Base-by-base conservation (phyloP, 1,140 invertebrate species). In the Megalonaias nervosa region DNA sequence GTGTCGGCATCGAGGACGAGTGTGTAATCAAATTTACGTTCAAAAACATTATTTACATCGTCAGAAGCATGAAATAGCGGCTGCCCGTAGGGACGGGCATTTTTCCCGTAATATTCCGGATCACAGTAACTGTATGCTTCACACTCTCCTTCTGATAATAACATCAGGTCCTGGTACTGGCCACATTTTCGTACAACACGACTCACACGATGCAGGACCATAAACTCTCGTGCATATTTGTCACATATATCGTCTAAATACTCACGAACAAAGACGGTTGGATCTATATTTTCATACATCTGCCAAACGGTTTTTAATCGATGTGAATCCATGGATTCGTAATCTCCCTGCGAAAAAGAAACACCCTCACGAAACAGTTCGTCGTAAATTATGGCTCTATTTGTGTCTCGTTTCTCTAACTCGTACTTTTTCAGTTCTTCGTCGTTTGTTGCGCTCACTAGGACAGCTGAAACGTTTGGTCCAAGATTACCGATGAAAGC, bases 401-500 rank as follows among this genome's bases (percentile, higher is more conserved):
- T 83, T 3, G 74, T 75, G 56, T 84, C 77, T 59, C 81, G 38
- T 13, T 72, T 80, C 60, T 81, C 61, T 11, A 84, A 62, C 74
- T 84, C 83, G 59, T 83, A 79, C 68, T 83, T 65, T 66, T 81
- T 78, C 11, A 84, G 71, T 16, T 74, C 65, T 9, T 77, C 67
- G 9, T 81, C 81, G 15, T 56, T 74, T 48, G 81, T 84, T 57
- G 83, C 83, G 75, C 83, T 84, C 17, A 84, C 81, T 31, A 84
- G 61, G 11, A 83, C 81, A 21, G 75, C 73, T 15, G 83, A 82
- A 23, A 83, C 74, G 67, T 82, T 83, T 65, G 82, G 79, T 60
- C 74, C 72, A 55, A 84, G 60, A 61, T 84, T 84, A 21, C 83
- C 79, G 56, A 84, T 82, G 72, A 79, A 84, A 1, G 83, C 76